These are phyloP conservation scores for Hapalemur alaotrensis DNA, from an alignment of 2,797 vertebrate genomes.

Conservation along the genomic window DNA sequence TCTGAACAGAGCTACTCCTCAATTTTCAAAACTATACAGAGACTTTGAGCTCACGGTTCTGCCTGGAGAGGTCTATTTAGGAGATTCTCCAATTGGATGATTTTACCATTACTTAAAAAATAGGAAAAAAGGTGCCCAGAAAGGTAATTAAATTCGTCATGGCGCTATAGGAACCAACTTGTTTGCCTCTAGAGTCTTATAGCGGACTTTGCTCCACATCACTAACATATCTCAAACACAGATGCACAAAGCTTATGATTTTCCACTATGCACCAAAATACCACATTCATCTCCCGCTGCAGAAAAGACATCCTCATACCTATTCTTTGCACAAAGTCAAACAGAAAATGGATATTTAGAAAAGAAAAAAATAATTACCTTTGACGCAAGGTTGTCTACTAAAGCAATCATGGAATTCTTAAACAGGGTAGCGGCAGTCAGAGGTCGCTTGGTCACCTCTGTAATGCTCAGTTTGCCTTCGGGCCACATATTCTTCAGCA, in stretches of 20 bases:
- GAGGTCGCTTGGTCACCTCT: constrained; percentile 97
- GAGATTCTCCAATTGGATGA: not conserved
- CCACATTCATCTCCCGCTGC: constrained; percentile 82
- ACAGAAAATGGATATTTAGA: not conserved
- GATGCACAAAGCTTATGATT: constrained; percentile 82
- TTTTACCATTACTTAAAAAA: constrained; percentile 28
- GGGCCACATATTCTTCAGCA: constrained; percentile 98
- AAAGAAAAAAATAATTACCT: constrained; percentile 86
- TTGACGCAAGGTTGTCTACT: constrained; percentile 96
- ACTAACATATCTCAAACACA: constrained; percentile 81
- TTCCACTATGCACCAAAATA: constrained; percentile 83
- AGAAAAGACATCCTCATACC: constrained; percentile 81
- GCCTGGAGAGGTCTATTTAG: constrained; percentile 62
- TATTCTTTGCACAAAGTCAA: constrained; percentile 84
- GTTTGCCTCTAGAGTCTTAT: constrained; percentile 73
- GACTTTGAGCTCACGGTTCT: constrained; percentile 62
- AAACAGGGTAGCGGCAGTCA: constrained; percentile 96
- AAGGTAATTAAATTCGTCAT: constrained; percentile 68
- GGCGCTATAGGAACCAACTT: constrained; percentile 40
- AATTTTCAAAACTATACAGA: constrained; percentile 72
- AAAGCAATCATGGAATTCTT: constrained; percentile 98
- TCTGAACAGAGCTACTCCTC: constrained; percentile 73
- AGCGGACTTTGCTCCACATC: constrained; percentile 78
- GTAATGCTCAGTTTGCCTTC: constrained; percentile 98
- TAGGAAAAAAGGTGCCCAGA: constrained; percentile 67